These are phyloP conservation scores for Glomeris maerens DNA, from an alignment of 1,140 invertebrate species.

Conservation along the genomic window DNA sequence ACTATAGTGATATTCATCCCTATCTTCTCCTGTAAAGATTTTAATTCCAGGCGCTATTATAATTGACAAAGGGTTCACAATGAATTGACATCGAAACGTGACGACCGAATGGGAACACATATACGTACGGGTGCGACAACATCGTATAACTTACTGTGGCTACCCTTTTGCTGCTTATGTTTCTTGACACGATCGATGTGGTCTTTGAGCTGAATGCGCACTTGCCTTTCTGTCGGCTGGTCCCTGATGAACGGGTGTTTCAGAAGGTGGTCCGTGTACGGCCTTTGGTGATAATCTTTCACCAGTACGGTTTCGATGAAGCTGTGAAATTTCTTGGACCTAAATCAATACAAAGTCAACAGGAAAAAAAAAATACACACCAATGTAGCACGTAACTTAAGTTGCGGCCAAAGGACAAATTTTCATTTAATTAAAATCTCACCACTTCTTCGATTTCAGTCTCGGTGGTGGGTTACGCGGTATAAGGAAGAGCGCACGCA, in stretches of 20 bases:
- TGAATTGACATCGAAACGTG: neutral
- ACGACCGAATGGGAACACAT: no score
- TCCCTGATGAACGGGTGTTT: constrained; percentile 96
- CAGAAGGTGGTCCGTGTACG: constrained; percentile 93
- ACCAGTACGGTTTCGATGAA: constrained; percentile 48
- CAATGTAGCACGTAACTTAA: no score
- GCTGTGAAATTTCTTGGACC: constrained; percentile 82
- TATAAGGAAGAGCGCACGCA: constrained; percentile 96
- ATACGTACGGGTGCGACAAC: no score
- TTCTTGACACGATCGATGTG: constrained; percentile 96
- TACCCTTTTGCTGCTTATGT: constrained; percentile 72
- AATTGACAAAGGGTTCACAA: neutral
- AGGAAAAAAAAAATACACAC: constrained; percentile 2
- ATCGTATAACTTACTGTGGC: constrained; percentile 1
- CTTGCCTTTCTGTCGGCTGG: constrained; percentile 94
- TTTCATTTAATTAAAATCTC: constrained; percentile 21
- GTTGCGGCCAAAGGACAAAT: neutral
- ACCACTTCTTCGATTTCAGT: constrained; percentile 96
- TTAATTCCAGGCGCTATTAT: neutral
- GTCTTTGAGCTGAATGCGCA: constrained; percentile 95
- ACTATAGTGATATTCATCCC: constrained; percentile 58
- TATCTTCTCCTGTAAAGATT: constrained; percentile 21
- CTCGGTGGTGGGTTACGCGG: constrained; percentile 92
- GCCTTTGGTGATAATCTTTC: constrained; percentile 82
- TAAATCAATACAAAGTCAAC: no score